Conservation (phyloP, 1,140 invertebrate species). For the Dolichoris vasculosae region DNA sequence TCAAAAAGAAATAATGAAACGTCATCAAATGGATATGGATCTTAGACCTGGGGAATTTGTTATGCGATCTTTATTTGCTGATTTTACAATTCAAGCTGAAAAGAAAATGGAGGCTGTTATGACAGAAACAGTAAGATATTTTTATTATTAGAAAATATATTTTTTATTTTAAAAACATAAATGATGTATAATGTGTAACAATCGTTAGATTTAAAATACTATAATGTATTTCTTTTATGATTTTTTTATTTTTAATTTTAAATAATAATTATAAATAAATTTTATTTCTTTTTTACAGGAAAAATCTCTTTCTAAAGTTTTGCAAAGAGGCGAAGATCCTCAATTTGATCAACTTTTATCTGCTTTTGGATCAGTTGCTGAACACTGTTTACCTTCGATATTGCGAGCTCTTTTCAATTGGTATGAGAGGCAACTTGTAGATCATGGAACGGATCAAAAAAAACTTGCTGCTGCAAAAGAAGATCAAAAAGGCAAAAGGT, state of each 20-base stretch:
- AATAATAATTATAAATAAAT: neutral
- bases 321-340: constrained; percentile 95
- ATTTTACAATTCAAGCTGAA: constrained; percentile 94
- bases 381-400: constrained; percentile 97
- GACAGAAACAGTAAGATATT: constrained; percentile 83
- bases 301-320: constrained; percentile 91
- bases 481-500: constrained; percentile 85
- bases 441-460: constrained; percentile 76
- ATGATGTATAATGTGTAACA: neutral
- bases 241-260: neutral
- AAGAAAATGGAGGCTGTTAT: constrained; percentile 97
- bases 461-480: constrained; percentile 76
- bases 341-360: constrained; percentile 96
- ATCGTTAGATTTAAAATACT: neutral
- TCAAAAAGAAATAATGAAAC: constrained; percentile 82
- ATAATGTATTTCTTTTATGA: neutral
- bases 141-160: neutral
- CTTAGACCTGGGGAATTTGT: constrained; percentile 93
- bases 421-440: constrained; percentile 93
- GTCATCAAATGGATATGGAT: constrained; percentile 79
- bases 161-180: neutral
- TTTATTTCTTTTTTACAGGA: constrained; percentile 77
- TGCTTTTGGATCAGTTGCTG: constrained; percentile 94
- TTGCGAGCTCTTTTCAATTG: constrained; percentile 95
- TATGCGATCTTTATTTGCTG: constrained; percentile 93